These are phyloP conservation scores for Neodiprion pinetum DNA, from an alignment of 1,140 invertebrate species.

Conservation along the genomic window DNA sequence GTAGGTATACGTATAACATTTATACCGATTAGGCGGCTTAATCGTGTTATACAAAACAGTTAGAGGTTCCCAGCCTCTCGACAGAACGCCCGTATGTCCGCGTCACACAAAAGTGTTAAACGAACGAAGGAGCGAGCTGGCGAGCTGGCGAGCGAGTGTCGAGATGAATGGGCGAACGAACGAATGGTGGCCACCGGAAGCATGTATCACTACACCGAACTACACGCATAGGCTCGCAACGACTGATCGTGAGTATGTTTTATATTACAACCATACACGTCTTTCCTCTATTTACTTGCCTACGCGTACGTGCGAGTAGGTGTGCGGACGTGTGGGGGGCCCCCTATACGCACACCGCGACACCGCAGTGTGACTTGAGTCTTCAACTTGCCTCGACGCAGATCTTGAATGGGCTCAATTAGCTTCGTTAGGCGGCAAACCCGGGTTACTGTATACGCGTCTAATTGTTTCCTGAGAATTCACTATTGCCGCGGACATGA, in stretches of 20 bases:
- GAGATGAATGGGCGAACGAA: neutral
- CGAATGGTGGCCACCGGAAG: slow-evolving; percentile 2
- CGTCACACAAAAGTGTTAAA: slow-evolving; percentile 58
- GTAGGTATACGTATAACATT: neutral
- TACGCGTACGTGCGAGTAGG: neutral
- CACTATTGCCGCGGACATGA: neutral
- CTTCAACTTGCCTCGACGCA: slow-evolving; percentile 1
- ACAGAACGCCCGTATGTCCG: slow-evolving; percentile 53
- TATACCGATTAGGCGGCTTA: slow-evolving; percentile 3
- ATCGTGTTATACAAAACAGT: slow-evolving; percentile 55
- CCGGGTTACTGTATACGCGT: neutral
- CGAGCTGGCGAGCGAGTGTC: neutral
- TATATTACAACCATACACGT: neutral
- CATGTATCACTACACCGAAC: neutral
- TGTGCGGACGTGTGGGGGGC: neutral
- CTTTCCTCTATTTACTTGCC: neutral
- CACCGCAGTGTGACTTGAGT: neutral
- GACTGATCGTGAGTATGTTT: neutral
- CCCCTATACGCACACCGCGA: neutral
- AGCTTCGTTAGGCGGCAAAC: slow-evolving; percentile 1
- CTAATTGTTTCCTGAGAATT: slow-evolving; percentile 5
- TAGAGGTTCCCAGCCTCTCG: slow-evolving; percentile 49
- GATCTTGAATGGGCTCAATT: slow-evolving; percentile 5
- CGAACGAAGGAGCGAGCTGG: slow-evolving; percentile 51
- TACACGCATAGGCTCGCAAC: neutral